A percentile compares a stretch with the other conserved stretches of the same genome.
These are phyloP conservation scores for Ophioderma brevispina DNA, from an alignment of 35 echinoderm and acorn worm genomes.

Conservation along the genomic window DNA sequence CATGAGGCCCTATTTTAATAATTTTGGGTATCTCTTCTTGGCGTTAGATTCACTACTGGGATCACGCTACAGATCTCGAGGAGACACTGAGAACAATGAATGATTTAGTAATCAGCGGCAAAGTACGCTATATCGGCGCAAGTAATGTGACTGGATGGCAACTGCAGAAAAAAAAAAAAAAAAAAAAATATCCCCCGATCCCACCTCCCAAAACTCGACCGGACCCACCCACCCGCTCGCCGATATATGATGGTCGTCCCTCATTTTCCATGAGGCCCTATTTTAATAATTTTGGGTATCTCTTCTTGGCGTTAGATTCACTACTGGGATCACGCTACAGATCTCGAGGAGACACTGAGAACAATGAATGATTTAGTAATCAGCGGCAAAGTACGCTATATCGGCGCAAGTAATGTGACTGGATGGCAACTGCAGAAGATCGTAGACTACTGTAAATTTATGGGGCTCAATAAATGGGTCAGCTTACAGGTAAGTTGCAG, in stretches of 20 bases:
- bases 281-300: too few species aligned
- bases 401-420: conserved; percentile 70
- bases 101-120: conserved; percentile 68
- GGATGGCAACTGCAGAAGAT: conserved; percentile 86
- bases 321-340: conserved; percentile 67
- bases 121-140: conserved; percentile 58
- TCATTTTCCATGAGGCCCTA: too few species aligned
- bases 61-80: conserved; percentile 57
- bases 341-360: conserved; percentile 63
- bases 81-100: conserved; percentile 70
- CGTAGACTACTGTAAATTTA: conserved; percentile 49
- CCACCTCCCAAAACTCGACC: too few species aligned
- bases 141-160: conserved; percentile 81
- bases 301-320: too few species aligned
- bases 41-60: conserved; percentile 86
- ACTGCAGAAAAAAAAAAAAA: conserved; percentile 68
- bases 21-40: too few species aligned
- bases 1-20: too few species aligned
- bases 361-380: conserved; percentile 79
- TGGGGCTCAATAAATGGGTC: conserved; percentile 34
- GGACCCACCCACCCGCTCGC: too few species aligned
- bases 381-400: conserved; percentile 62
- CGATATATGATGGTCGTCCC: too few species aligned
- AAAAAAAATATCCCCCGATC: too few species aligned
- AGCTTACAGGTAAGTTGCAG: neutral